Evolutionary conservation across 2,888 invertebrate species (phyloP), one percentile per base, ranked within the genome.

Genomic region (Fragum sueziense): DNA sequence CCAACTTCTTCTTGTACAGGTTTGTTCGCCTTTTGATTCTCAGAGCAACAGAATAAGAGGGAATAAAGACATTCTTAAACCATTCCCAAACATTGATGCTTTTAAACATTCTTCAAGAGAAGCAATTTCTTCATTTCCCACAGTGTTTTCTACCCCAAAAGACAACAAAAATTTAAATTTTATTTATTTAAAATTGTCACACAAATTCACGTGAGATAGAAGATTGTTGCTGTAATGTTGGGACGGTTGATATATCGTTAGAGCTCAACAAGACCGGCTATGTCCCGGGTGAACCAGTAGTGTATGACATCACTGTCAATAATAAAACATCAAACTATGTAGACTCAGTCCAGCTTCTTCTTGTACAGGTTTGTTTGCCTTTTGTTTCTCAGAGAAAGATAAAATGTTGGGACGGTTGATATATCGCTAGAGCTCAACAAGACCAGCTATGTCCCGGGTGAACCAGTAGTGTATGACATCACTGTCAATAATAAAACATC

Each of bases 371-470:
- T 90, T 86, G 81, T 17, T n/a, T n/a, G 11, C 4, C 52, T 14
- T 52, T 52, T 11, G 37, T 37, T n/a, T n/a, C n/a, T n/a, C n/a
- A n/a, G n/a, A n/a, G n/a, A n/a, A n/a, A n/a, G n/a, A n/a, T n/a
- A n/a, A n/a, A 85, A 97, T 85, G 96, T 97, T 61, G 98, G 98
- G 61, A 95, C 96, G 14, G 96, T 98, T 41, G 95, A 96, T 72
- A 97, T 97, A 91, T 95, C 96, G 90, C 97, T 98, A 80, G 95
- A 96, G 82, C 94, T 98, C 82, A 97, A 97, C 94, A 96, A 98
- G 91, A 97, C 98, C 76, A 98, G 98, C 37, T 98, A 97, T 94
- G 97, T 98, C 79, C 97, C 98, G 3, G 98, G 98, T 1, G 98
- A 98, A 94, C 97, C 96, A 91, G 96, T 98, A 92, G 95, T 96